These are phyloP conservation scores for Psittacara wagleri DNA, from an alignment of 2,113 vertebrate species.

Conservation along the genomic window DNA sequence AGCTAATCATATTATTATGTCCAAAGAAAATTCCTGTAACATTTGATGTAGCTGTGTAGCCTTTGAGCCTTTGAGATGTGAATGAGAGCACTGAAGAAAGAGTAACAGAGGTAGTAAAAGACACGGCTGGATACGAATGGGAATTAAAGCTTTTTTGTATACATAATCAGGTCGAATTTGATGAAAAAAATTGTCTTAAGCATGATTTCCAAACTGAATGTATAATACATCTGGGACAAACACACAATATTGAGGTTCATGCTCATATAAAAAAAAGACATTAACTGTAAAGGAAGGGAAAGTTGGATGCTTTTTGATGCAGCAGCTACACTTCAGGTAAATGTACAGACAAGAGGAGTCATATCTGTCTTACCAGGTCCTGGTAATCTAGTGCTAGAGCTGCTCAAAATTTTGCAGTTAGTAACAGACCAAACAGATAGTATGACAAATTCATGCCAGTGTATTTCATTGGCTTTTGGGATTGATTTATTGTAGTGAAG, in stretches of 20 bases:
- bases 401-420: not conserved
- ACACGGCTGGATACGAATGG: not conserved
- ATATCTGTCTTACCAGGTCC: not conserved
- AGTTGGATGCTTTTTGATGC: not conserved
- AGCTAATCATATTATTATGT: not conserved
- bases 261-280: not conserved
- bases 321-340: not conserved
- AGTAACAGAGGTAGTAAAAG: not conserved
- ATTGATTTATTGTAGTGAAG: not conserved
- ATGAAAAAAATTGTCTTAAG: not conserved
- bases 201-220: not conserved
- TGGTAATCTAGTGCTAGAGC: not conserved
- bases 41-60: not conserved
- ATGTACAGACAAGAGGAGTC: not conserved
- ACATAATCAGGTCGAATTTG: not conserved
- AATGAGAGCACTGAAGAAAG: not conserved
- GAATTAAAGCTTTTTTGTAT: accelerated
- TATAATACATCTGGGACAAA: not conserved
- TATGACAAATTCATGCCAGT: not conserved
- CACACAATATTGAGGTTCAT: not conserved
- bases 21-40: not conserved
- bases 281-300: not conserved
- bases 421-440: not conserved
- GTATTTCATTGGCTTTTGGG: not conserved
- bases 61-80: not conserved